Percentiles rank a stretch among this genome's conserved stretches.
These are phyloP conservation scores for Sternarchorhynchus goeldii DNA, from an alignment of 2,797 vertebrate genomes.

Conservation along the genomic window DNA sequence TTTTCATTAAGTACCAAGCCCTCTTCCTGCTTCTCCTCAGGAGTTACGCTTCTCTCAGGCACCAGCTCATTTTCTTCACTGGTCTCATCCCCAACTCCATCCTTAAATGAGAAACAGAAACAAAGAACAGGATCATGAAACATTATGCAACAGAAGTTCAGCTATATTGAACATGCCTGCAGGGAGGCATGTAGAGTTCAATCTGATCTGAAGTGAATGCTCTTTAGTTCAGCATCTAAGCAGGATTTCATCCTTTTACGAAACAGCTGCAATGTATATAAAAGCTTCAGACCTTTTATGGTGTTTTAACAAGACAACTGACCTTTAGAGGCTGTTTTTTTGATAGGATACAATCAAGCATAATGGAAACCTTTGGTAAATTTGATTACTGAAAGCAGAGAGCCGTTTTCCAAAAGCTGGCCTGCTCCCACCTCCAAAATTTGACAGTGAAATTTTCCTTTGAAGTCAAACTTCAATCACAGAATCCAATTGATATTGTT, in stretches of 20 bases:
- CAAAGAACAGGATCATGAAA: background rate
- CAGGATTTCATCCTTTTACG: conserved; percentile 30
- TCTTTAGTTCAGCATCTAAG: background rate
- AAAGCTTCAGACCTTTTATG: conserved; percentile 41
- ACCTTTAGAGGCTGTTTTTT: conserved; percentile 58
- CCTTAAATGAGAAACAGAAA: conserved; percentile 42
- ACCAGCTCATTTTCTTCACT: conserved; percentile 57
- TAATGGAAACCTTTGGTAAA: conserved; percentile 59
- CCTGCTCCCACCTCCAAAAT: conserved; percentile 49
- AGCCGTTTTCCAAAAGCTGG: conserved; percentile 55
- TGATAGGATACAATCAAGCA: conserved; percentile 58
- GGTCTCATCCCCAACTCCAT: conserved; percentile 46
- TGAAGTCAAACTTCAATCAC: conserved; percentile 70
- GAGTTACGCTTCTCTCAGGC: conserved; percentile 60
- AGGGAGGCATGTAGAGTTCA: background rate
- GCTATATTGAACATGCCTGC: background rate
- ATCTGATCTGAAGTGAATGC: conserved; percentile 15
- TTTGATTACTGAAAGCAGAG: conserved; percentile 66
- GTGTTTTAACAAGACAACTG: conserved; percentile 54
- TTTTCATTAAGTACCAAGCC: conserved; percentile 26
- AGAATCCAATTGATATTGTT: conserved; percentile 47
- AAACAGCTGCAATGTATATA: conserved; percentile 50
- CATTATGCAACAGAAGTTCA: background rate
- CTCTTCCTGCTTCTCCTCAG: conserved; percentile 63
- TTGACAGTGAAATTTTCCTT: conserved; percentile 69